Evolutionary conservation across 1,140 invertebrate genomes (phyloP), one percentile per base, ranked within the genome.

Genomic region (Stegodyphus dumicola): DNA sequence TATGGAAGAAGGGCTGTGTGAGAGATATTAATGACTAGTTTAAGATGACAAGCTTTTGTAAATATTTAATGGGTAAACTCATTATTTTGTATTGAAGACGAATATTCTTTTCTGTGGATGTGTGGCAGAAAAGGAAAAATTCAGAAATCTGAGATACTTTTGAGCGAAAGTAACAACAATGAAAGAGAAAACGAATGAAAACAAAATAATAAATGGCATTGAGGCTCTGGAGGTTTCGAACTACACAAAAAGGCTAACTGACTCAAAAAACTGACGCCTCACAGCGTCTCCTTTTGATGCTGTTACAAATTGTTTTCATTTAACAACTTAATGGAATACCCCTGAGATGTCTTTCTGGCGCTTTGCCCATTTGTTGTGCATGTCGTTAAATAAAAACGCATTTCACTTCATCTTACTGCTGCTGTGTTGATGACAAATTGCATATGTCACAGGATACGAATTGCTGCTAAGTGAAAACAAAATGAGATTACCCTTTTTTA

Each of bases 221-320:
- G 11, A 67, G 17, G 17, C 65, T 67, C 65, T n/a, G 7, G 65
- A 67, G 65, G 65, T 18, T 67, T 67, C 65, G 7, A 67, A 67
- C 65, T 17, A n/a, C 17, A 15, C 17, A 15, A 67, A 67, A 67
- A 67, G 65, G n/a, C 7, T 67, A 67, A 67, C 17, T 67, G 10
- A 67, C 65, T n/a, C 65, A n/a, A 67, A 67, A 67, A 67, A 67
- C n/a, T 67, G 65, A 67, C 65, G 65, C 65, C 65, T 67, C 65
- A n/a, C 17, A n/a, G 65, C 65, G 65, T 67, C 65, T n/a, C 9
- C 9, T 67, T 67, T 67, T 67, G 65, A 67, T 67, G 65, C 17
- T 18, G 65, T 67, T 67, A 67, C 65, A 67, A 67, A 67, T 67
- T 67, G 65, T 67, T 67, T 67, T n/a, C 65, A 67, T 67, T 67